Percentiles rank a stretch among this genome's conserved stretches.
phyloP scores from a whole-genome alignment of 2,113 vertebrate genomes.

The Epinephelus fuscoguttatus region DNA sequence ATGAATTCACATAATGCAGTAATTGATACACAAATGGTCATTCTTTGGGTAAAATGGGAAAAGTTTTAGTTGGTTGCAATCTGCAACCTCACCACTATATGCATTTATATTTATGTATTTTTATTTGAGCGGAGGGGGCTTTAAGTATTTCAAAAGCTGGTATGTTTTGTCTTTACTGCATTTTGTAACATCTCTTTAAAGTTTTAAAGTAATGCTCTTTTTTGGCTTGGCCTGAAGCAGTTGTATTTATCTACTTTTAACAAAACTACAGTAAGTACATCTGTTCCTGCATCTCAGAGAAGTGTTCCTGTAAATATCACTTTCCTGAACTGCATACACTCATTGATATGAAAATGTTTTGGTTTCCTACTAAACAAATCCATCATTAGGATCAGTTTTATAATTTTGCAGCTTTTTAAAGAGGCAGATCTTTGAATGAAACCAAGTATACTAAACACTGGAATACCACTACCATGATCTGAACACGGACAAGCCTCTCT shows the following conservation, averaged over 20 bases:
- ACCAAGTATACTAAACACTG: neutral
- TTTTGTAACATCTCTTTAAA: too few relatives aligned
- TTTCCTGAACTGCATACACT: neutral
- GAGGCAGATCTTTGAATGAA: neutral
- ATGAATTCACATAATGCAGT: too few relatives aligned
- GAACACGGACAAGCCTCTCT: constrained; percentile 9
- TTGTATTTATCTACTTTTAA: neutral
- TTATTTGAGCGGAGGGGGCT: too few relatives aligned
- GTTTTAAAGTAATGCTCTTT: neutral
- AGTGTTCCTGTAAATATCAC: neutral
- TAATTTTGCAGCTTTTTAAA: neutral
- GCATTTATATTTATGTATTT: too few relatives aligned
- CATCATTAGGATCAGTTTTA: neutral
- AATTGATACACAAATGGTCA: too few relatives aligned
- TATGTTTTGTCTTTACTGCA: neutral
- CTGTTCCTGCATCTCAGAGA: neutral
- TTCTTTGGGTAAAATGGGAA: too few relatives aligned
- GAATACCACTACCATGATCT: neutral
- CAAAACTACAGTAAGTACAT: neutral
- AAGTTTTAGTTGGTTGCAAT: too few relatives aligned
- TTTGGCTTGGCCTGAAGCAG: neutral
- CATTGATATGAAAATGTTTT: neutral
- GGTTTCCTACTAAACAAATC: neutral
- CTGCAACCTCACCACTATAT: too few relatives aligned
- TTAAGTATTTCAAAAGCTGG: neutral